Evolutionary conservation across 1,140 invertebrate species (phyloP), one percentile per base, ranked within the genome.

Genomic region (Drosophila sulfurigaster): DNA sequence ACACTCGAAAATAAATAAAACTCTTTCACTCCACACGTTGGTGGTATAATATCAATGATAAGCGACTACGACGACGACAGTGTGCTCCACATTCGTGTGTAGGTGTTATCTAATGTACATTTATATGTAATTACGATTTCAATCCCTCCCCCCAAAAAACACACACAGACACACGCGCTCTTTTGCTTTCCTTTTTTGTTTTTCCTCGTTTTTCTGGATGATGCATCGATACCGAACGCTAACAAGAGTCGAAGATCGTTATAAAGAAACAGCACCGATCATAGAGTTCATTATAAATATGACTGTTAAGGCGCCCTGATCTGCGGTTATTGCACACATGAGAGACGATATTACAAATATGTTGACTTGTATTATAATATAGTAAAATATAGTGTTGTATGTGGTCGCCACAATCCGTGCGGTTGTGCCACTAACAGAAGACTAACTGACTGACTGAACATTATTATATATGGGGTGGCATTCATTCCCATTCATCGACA

Each of bases 41-140:
- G 58, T 67, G 77, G 49, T 71, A 76, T 70, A 57, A 54, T 54
- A 54, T 54, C 64, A 73, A 73, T 87, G 83, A 88, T 88, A 88
- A 88, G 83, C 79, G 58, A 48, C 46, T 46, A 45, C 57, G 43
- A 45, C 20, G 30, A 30, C 20, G 49, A 30, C 20, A 25, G 38
- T 43, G 62, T 82, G 82, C 73, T 83, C 75, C 72, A 87, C 73
- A 87, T 79, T 25, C 20, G 20, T 25, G 20, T 25, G 82, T 80
- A 74, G 51, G 74, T 73, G 77, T 89, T 88, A 87, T 88, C 83
- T 88, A 88, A 89, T 80, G 74, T 88, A 87, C 82, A 82, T 75
- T 77, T 83, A 88, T 67, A 83, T 56, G 78, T 78, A 88, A 78
- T 72, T 71, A 75, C 72, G 72, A 43, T 63, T 70, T 45, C 51